Evolutionary conservation across 2,797 vertebrate species (phyloP), one percentile per base, ranked within the genome.

Genomic region (Lutjanus argentimaculatus): DNA sequence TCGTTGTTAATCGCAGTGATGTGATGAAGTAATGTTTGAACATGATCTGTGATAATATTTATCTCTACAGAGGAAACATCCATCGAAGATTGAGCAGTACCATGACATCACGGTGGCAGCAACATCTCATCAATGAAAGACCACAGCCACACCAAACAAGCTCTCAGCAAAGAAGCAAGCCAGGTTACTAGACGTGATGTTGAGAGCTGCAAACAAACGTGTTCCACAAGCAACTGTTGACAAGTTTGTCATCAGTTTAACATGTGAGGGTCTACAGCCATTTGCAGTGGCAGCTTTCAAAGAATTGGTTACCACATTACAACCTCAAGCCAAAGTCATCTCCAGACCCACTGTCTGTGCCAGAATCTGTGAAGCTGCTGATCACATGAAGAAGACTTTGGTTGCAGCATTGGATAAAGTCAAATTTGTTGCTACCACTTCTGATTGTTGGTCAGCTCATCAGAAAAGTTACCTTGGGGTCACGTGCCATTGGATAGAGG

Each of bases 261-360:
- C 52, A 52, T 52, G 48, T 67, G 25, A 52, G 7, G 7, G 30
- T 52, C 25, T 67, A 9, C 48, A 19, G 48, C 17, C 65, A 52
- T n/a, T 52, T 64, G 9, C 59, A 45, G 14, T 48, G 4, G 21
- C 48, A 42, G 59, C 16, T 49, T 66, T 66, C 63, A 49, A 65
- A 65, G 16, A 65, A 65, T 30, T 65, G 21, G 22, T 49, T 30
- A 65, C 45, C 46, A 65, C 22, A 30, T 49, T 65, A 2, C 22
- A 65, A 1, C 46, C 10, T 70, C 16, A 57, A 70, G 21, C 43
- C 22, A 58, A 70, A 70, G 53, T 69, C 67, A 58, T 70, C 43
- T 58, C 42, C 55, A 58, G 22, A 58, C 10, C n/a, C 40, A 58
- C 16, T 30, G 53, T 69, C 66, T 0, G 1, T 22, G 16, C 30